phyloP scores from a whole-genome alignment of 2,113 vertebrate species.

The Muntiacus reevesi region DNA sequence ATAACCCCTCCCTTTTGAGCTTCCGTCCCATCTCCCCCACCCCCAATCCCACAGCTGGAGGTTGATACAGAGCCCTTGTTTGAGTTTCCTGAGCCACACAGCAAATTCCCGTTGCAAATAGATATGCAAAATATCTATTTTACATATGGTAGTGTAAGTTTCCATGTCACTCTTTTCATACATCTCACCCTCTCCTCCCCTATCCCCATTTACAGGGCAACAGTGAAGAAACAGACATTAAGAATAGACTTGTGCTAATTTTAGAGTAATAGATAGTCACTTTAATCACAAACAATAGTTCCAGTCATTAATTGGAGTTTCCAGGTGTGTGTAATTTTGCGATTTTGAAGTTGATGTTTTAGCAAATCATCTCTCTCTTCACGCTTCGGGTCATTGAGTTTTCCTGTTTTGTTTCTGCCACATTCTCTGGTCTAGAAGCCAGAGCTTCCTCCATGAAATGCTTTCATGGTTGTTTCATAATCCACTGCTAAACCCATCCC shows the following conservation, averaged over 20 bases:
- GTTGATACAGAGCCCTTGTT: neutral
- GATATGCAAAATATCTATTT: neutral
- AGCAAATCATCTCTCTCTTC: neutral
- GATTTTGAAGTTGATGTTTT: neutral
- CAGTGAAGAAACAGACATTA: neutral
- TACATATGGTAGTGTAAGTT: neutral
- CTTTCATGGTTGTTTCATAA: neutral
- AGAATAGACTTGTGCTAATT: neutral
- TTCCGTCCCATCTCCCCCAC: neutral
- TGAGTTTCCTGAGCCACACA: neutral
- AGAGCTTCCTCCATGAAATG: neutral
- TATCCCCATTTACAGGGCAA: neutral
- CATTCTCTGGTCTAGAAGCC: neutral
- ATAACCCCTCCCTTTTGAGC: neutral
- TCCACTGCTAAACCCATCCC: neutral
- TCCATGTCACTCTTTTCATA: neutral
- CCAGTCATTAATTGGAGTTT: neutral
- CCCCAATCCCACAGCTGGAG: neutral
- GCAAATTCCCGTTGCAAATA: neutral
- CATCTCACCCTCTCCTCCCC: neutral
- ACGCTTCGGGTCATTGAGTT: rapidly evolving
- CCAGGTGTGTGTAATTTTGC: neutral
- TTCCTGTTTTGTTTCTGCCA: neutral
- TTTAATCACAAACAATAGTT: neutral
- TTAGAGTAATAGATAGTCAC: neutral